These are phyloP conservation scores for Drosophila auraria DNA, from an alignment of 1,140 invertebrate species.

Conservation along the genomic window DNA sequence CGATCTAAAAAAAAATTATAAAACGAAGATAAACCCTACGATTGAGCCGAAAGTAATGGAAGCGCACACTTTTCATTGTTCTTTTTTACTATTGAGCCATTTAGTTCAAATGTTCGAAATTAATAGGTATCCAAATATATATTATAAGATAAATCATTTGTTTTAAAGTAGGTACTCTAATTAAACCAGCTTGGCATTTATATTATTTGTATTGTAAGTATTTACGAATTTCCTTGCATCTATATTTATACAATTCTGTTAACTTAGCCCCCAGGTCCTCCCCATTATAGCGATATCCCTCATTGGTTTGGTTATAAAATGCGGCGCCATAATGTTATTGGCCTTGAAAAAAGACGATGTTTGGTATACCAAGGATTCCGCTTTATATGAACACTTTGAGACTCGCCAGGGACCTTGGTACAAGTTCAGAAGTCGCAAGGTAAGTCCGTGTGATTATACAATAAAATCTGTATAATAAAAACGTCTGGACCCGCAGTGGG, in stretches of 20 bases:
- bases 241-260: too few species aligned
- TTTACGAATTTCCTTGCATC: too few species aligned
- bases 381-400: constrained; percentile 1
- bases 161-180: background rate
- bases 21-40: too few species aligned
- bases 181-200: background rate
- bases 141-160: background rate
- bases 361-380: constrained; percentile 14
- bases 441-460: background rate
- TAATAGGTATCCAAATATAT: background rate
- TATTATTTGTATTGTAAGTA: too few species aligned
- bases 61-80: too few species aligned
- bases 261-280: background rate
- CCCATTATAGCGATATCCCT: background rate
- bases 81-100: too few species aligned
- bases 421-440: background rate
- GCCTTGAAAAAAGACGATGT: constrained; percentile 3
- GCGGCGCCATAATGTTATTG: background rate
- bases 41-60: too few species aligned
- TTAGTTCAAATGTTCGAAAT: too few species aligned
- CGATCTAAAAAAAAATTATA: too few species aligned
- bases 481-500: background rate
- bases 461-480: background rate
- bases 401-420: constrained; percentile 20
- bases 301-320: background rate